Evolutionary conservation across 2,888 invertebrate genomes (phyloP), one percentile per base, ranked within the genome.

Genomic region (Drosophila leonis): DNA sequence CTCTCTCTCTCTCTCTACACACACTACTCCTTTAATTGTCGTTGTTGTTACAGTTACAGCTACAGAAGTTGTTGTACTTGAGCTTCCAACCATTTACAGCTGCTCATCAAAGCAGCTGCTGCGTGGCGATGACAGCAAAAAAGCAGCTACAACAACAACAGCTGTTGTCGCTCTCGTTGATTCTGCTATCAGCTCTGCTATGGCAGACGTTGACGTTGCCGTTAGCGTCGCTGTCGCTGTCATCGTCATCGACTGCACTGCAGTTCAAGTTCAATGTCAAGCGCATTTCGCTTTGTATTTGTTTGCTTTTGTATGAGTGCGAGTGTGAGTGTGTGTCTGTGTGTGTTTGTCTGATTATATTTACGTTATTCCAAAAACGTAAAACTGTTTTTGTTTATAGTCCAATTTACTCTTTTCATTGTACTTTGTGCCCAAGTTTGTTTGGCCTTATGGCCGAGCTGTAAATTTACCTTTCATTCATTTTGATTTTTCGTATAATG

Each of bases 221-320:
- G 60, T 24, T 42, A 41, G 20, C 59, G 59, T 48, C 49, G 52
- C 9, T 15, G 56, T 35, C 8, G 59, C 52, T 54, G 66, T 56
- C 64, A 37, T 64, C 74, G 65, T 67, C 70, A 71, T 67, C 77
- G 80, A 75, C 80, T 88, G 86, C 79, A 82, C 72, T 87, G 84
- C 90, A 91, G 90, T 91, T 91, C 90, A 91, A 91, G 90, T 90
- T 91, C 90, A 90, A 91, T 90, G 90, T 88, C 90, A 91, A 90
- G 90, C 87, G 90, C 83, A 90, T 78, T 85, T 75, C 55, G 82
- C 64, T 80, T 65, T 70, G 72, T 72, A 54, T 80, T 65, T 71
- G 61, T 51, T n/a, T 61, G 57, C 35, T 24, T 63, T 31, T 51
- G 48, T 60, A 33, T 54, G 24, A 6, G 31, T 44, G 33, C 33